Evolutionary conservation across 2,797 vertebrate genomes (phyloP), one percentile per base, ranked within the genome.

Genomic region (Lates japonicus): DNA sequence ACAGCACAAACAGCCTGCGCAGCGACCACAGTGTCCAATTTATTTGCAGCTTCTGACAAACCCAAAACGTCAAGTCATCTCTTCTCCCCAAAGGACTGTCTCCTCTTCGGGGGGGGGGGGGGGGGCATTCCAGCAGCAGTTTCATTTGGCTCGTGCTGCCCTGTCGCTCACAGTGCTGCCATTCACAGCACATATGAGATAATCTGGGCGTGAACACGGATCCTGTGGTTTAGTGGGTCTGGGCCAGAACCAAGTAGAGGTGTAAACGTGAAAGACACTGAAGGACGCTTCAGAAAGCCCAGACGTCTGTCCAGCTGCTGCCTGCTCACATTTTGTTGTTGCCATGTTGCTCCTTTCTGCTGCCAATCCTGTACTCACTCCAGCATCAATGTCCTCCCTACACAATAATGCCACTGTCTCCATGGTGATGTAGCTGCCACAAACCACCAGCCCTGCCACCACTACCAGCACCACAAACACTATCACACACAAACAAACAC

Each of bases 351-450:
- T 83, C 17, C 69, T 78, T 48, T 67, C 74, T 70, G 65, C 68
- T 70, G 68, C 78, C 84, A 86, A 51, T 57, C 42, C 63, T 48
- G 63, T 35, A 54, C 79, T 66, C 66, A 61, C 73, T 80, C 70
- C 76, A 80, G 80, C 68, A 35, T 76, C 74, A 66, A 33, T 55
- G 19, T 80, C 83, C 62, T 80, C 83, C 54, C 70, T 20, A 54
- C 80, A 64, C 48, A 54, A 77, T 76, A 74, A 85, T 68, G 88
- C 82, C 87, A 77, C 88, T 31, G 93, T 95, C 93, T 92, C 93
- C 93, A 95, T 95, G 95, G 94, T 81, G 93, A 95, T 74, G 63
- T 7, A 42, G 84, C 89, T 72, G 86, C 82, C 79, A 77, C 60
- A 84, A 90, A 81, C 41, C 78, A 55, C 62, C 25, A 29, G 25